Conservation (phyloP, 2,797 vertebrate genomes). For the Chlorospingus flavigularis region DNA sequence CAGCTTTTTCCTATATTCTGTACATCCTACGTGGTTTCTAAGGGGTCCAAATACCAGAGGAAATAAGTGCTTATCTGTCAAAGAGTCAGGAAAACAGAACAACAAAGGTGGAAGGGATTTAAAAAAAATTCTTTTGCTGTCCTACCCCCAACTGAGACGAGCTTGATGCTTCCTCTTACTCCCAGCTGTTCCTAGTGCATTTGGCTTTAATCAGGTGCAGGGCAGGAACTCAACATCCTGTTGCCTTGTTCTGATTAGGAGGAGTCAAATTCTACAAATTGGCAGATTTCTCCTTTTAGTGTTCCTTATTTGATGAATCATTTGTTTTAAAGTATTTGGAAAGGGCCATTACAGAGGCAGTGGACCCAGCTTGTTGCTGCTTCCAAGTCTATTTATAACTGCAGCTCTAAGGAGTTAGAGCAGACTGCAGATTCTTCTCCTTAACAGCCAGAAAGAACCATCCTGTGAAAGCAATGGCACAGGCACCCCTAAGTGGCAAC, state of each 20-base stretch:
- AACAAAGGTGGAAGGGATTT: constrained; percentile 71
- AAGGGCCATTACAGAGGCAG: constrained; percentile 66
- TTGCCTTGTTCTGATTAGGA: constrained; percentile 88
- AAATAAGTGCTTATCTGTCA: constrained; percentile 75
- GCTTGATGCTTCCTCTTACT: constrained; percentile 75
- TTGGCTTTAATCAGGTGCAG: constrained; percentile 94
- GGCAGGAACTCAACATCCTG: constrained; percentile 92
- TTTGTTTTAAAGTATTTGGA: constrained; percentile 81
- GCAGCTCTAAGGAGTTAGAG: neutral
- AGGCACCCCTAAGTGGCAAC: neutral
- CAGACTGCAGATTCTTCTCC: constrained; percentile 54
- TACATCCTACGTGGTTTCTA: constrained; percentile 26
- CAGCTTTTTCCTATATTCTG: constrained; percentile 45
- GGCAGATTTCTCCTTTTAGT: constrained; percentile 81
- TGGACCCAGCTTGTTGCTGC: constrained; percentile 57
- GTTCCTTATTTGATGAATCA: constrained; percentile 85
- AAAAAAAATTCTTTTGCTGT: constrained; percentile 69
- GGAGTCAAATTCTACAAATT: constrained; percentile 88
- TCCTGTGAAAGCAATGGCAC: constrained; percentile 7
- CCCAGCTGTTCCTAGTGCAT: constrained; percentile 80
- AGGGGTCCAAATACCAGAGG: constrained; percentile 52
- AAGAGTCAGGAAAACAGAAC: constrained; percentile 71
- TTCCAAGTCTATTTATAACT: constrained; percentile 76
- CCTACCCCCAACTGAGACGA: constrained; percentile 74
- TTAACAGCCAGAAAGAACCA: constrained; percentile 23